Percentiles rank a stretch among this genome's conserved stretches.
Conservation (phyloP, 2,888 invertebrate genomes). For the Xestia ashworthii region DNA sequence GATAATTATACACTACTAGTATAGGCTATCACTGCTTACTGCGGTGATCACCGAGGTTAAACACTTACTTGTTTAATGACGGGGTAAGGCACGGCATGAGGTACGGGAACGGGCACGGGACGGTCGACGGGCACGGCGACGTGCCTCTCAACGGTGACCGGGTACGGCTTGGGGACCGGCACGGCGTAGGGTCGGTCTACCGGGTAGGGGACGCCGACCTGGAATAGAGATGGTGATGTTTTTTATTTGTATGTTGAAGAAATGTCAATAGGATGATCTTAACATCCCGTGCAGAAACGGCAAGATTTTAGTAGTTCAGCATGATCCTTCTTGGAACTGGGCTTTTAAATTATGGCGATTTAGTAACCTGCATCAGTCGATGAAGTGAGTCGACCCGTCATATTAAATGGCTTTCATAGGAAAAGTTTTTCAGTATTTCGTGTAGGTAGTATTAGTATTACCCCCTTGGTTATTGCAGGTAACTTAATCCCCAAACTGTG, state of each 20-base stretch:
- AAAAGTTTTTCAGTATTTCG: not conserved
- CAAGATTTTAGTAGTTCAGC: not conserved
- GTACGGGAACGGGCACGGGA: slow-evolving; percentile 86
- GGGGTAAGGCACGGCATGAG: slow-evolving; percentile 86
- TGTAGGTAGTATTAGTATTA: not conserved
- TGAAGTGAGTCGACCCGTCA: not conserved
- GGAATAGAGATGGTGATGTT: slow-evolving; percentile 32
- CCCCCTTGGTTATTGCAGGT: not conserved
- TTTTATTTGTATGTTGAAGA: not conserved
- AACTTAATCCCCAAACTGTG: not conserved
- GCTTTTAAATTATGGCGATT: not conserved
- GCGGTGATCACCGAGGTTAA: not conserved
- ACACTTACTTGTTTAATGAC: slow-evolving; percentile 84
- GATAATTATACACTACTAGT: too few species aligned
- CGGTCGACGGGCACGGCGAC: slow-evolving; percentile 89
- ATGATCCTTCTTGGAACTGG: not conserved
- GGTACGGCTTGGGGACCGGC: slow-evolving; percentile 87
- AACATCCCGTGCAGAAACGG: not conserved
- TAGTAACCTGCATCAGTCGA: not conserved
- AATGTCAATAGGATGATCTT: not conserved
- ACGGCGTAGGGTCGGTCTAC: slow-evolving; percentile 89
- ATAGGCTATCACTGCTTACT: not conserved
- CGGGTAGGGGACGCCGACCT: slow-evolving; percentile 87
- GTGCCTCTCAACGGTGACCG: slow-evolving; percentile 87
- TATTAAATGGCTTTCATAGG: not conserved